Conservation (phyloP, 2,797 vertebrate genomes). For the Schizopygopsis malacanthus region DNA sequence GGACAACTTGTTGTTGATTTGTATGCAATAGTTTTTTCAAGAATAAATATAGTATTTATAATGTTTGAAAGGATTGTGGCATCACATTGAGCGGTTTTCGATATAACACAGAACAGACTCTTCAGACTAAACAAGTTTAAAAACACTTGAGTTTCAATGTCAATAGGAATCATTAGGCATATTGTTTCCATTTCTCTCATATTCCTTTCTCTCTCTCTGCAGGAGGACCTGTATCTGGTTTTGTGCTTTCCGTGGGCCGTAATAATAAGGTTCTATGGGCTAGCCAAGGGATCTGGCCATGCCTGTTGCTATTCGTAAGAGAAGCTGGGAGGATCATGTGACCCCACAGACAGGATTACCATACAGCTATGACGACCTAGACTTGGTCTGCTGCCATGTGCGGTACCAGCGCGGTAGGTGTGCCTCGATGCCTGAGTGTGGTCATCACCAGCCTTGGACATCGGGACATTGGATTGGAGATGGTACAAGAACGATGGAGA, state of each 20-base stretch:
- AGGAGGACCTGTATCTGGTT: slow-evolving; percentile 37
- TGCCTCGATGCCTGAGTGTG: slow-evolving; percentile 86
- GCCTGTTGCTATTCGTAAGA: slow-evolving; percentile 92
- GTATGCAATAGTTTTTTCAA: too few relatives aligned
- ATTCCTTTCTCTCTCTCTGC: slow-evolving; percentile 11
- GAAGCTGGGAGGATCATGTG: slow-evolving; percentile 95
- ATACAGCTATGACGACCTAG: slow-evolving; percentile 86
- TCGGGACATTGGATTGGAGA: slow-evolving; percentile 59
- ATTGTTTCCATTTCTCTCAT: slow-evolving; percentile 24
- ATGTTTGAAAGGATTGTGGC: slow-evolving; percentile 4
- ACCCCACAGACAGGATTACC: slow-evolving; percentile 85
- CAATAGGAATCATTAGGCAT: not conserved
- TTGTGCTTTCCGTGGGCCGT: slow-evolving; percentile 51
- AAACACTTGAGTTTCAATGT: slow-evolving; percentile 23
- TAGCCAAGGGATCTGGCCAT: slow-evolving; percentile 81
- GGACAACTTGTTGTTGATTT: too few relatives aligned
- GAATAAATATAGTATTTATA: not conserved
- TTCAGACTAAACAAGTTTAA: slow-evolving; percentile 35
- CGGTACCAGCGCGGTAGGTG: slow-evolving; percentile 67
- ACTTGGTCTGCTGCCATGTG: slow-evolving; percentile 85
- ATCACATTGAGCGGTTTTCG: not conserved
- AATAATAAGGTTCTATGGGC: slow-evolving; percentile 68
- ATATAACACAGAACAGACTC: slow-evolving; percentile 1
- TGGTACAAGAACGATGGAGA: slow-evolving; percentile 60
- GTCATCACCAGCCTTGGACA: slow-evolving; percentile 71